phyloP scores from a whole-genome alignment of 2,113 vertebrate genomes.

The Lethenteron reissneri region DNA sequence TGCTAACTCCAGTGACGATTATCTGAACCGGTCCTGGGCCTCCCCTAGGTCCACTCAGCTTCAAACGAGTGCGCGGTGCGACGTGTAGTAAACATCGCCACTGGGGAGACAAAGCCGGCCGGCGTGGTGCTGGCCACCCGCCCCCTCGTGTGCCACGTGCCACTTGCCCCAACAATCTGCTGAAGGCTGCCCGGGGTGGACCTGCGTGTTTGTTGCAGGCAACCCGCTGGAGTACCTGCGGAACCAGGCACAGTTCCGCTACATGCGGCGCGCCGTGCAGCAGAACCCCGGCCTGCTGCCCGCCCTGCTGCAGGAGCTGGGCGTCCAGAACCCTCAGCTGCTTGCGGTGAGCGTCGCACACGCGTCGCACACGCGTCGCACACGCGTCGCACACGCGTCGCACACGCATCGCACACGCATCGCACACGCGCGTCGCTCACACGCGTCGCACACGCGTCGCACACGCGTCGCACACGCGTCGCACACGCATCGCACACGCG shows the following conservation, averaged over 20 bases:
- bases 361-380: not conserved
- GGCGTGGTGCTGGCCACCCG: no score
- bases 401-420: not conserved
- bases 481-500: not conserved
- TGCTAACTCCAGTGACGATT: no score
- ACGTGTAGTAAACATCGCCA: no score
- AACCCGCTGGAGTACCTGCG: slow-evolving; percentile 63
- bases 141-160: no score
- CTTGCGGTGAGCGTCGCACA: slow-evolving; percentile 35
- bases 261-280: slow-evolving; percentile 71
- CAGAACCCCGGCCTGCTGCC: slow-evolving; percentile 72
- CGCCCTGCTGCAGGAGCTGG: slow-evolving; percentile 72
- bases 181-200: no score
- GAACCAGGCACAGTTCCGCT: slow-evolving; percentile 65
- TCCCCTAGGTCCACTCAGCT: no score
- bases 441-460: not conserved
- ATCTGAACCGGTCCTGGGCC: no score
- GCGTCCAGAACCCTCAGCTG: slow-evolving; percentile 71
- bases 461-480: not conserved
- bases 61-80: no score
- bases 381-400: not conserved
- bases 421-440: no score
- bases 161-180: no score
- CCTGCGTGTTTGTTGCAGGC: not conserved
- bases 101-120: no score